Evolutionary conservation across 2,888 invertebrate genomes (phyloP).

Genomic region (Ryuthela nishihirai): DNA sequence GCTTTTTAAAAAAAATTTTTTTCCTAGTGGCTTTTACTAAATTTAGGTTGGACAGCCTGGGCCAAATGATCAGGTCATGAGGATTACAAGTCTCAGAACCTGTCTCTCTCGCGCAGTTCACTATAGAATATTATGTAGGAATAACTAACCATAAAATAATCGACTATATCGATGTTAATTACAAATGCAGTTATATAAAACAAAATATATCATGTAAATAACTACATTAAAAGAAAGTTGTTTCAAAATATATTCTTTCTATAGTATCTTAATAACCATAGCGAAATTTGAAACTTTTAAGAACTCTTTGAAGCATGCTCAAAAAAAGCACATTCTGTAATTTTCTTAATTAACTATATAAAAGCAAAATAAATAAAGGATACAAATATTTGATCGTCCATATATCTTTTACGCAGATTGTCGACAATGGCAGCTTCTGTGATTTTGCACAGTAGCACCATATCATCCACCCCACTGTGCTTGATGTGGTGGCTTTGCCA

Average conservation of each 20-base stretch:
- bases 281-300: no score
- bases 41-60: no score
- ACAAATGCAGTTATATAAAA: background rate
- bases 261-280: background rate
- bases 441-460: conserved; percentile 64
- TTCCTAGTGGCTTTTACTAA: no score
- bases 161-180: background rate
- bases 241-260: background rate
- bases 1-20: no score
- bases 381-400: conserved; percentile 65
- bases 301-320: no score
- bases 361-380: no score
- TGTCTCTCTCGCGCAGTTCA: no score
- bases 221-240: background rate
- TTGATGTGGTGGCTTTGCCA: conserved; percentile 68
- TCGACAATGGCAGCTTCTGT: conserved; percentile 62
- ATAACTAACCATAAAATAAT: no score
- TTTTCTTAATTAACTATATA: no score
- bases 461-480: conserved; percentile 65
- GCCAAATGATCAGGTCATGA: no score
- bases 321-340: no score
- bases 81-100: no score
- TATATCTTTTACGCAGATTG: conserved; percentile 62
- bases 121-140: background rate
- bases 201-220: background rate